Evolutionary conservation across 2,888 invertebrate species (phyloP).

Genomic region (Chirona hameri): DNA sequence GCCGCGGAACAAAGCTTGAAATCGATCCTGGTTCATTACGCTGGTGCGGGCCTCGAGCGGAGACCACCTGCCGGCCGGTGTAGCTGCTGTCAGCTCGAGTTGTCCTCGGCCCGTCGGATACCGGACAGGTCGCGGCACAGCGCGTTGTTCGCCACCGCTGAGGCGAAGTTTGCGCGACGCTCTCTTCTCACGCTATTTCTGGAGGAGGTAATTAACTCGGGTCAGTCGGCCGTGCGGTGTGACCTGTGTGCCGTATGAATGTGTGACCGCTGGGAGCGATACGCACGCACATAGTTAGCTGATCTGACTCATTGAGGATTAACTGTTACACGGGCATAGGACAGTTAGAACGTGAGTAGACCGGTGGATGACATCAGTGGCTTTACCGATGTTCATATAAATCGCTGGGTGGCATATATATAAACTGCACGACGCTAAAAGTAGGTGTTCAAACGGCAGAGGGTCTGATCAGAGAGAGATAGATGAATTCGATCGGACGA

Average conservation of each 20-base stretch:
- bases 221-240: background rate
- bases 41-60: too few species aligned
- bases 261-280: too few species aligned
- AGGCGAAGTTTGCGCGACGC: background rate
- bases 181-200: background rate
- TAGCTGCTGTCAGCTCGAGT: background rate
- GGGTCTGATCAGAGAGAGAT: too few species aligned
- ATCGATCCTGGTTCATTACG: background rate
- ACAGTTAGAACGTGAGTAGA: too few species aligned
- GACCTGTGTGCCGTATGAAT: background rate
- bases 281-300: too few species aligned
- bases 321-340: too few species aligned
- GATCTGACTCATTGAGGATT: too few species aligned
- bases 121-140: background rate
- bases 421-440: too few species aligned
- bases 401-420: too few species aligned
- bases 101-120: background rate
- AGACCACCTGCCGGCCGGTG: background rate
- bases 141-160: background rate
- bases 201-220: background rate
- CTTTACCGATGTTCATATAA: too few species aligned
- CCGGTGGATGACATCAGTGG: too few species aligned
- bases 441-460: too few species aligned
- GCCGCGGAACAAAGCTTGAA: background rate
- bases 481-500: background rate